Base-by-base conservation (phyloP, 2,113 vertebrate genomes). In the Castor canadensis region DNA sequence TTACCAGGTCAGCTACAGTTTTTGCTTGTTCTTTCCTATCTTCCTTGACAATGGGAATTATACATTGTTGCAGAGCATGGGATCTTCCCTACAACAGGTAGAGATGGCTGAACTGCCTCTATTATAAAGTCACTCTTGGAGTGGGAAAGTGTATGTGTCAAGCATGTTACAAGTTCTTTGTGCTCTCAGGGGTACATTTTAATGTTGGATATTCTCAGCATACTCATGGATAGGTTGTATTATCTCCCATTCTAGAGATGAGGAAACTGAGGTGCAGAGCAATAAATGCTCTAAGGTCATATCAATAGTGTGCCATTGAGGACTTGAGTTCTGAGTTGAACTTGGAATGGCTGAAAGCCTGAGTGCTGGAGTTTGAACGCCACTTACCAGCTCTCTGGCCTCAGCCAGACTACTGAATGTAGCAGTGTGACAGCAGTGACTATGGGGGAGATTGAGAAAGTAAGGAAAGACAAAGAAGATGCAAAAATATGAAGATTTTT, bases 231-330 rank as follows among this genome's bases (percentile, higher is more conserved):
- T 5, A 13, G 1, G 15, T 24, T 20, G 10, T 52, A 6, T 24
- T 43, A 22, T 26, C 24, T 30, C 26, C 28, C 16, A 30, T 45
- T 66, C 22, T 54, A 76, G 17, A 60, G 20, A 43, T 24, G 72
- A 71, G 28, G 43, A 96, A 71, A 76, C 40, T 1, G 2, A 89
- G 64, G 28, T 17, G 28, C 3, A 9, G 17, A 8, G 9, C 22
- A 22, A 43, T 71, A 58, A n/a, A 32, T 30, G 56, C 38, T 54
- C 10, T 38, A 24, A 54, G 19, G 76, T 54, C 49, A n/a, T n/a
- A n/a, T n/a, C n/a, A n/a, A n/a, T 0, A 1, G 38, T 52, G 43
- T 67, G 47, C 6, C 49, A 49, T 16, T 1, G 1, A 52, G 56
- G 32, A 66, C 64, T 35, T 92, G 66, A 64, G 49, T 89, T 87